Percentiles rank a stretch among this genome's conserved stretches.
These are phyloP conservation scores for Pristionchus arcanus DNA, from an alignment of 2,888 invertebrate genomes.

Conservation along the genomic window DNA sequence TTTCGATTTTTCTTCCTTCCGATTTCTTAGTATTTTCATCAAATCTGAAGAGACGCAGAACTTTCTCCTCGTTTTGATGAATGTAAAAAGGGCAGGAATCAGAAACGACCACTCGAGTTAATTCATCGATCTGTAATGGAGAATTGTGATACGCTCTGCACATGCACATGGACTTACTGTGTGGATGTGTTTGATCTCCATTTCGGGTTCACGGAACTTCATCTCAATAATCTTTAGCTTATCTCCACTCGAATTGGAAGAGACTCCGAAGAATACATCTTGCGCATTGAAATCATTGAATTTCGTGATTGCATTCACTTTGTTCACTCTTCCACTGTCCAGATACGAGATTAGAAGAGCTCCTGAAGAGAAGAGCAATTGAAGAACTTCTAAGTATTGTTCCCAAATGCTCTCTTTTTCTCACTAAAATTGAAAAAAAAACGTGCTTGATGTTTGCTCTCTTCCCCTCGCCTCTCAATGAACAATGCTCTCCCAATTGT, in stretches of 20 bases:
- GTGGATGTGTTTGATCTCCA: neutral
- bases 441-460: neutral
- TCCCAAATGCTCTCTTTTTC: neutral
- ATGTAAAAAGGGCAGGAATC: slow-evolving; percentile 20
- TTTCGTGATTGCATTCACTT: neutral
- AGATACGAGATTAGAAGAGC: neutral
- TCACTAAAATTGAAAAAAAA: neutral
- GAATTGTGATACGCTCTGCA: neutral
- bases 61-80: neutral
- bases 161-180: neutral
- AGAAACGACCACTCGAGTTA: neutral
- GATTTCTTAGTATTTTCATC: neutral
- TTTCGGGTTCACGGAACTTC: neutral
- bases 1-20: neutral
- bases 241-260: slow-evolving; percentile 15
- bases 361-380: neutral
- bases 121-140: neutral
- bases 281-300: neutral
- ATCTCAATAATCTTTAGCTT: neutral
- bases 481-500: neutral
- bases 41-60: neutral
- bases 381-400: too few relatives aligned
- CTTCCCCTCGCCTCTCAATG: neutral
- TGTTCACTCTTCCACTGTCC: neutral
- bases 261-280: neutral